Base-by-base conservation (phyloP, 2,113 vertebrate species). In the Spea bombifrons region DNA sequence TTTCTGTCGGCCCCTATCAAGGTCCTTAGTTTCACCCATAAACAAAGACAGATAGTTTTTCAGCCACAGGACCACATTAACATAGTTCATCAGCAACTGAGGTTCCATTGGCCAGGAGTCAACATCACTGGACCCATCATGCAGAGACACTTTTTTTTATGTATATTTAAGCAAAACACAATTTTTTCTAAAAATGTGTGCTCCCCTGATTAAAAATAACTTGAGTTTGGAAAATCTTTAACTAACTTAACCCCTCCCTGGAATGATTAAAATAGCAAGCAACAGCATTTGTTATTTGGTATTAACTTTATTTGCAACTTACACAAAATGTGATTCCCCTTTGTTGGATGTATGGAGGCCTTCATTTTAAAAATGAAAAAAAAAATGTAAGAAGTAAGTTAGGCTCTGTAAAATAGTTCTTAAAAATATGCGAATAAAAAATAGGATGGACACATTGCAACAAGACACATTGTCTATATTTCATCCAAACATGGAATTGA, bases 101-200 rank as follows among this genome's bases (percentile, higher is more conserved):
- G 13, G 46, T 69, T 5, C 57, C 49, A 30, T 74, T 59, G 59
- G 71, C 30, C 7, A 71, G 69, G 66, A 45, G 65, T 80, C 78
- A 80, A 55, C 78, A 61, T 80, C 78, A 80, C 67, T 57, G 50
- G 65, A 80, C 71, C 78, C 16, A n/a, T 80, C 77, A 80, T 55
- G 67, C 78, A 74, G 78, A 61, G 64, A 71, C 52, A 67, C 43
- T 52, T 66, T 66, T 15, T 79, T 73, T 5, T 52, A 8, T 52
- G 49, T 52, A 52, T 52, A 52, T 8, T 5, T 5, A 52, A 52
- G 5, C 49, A 52, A 52, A 52, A 13, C 15, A 13, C 15, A 61
- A 52, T 10, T 67, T 53, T 5, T 75, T n/a, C 17, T n/a, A 9
- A 30, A 66, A 46, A 75, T 53, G 63, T 75, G 48, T 66, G 48